Evolutionary conservation across 2,797 vertebrate genomes (phyloP), one percentile per base, ranked within the genome.

Genomic region (Phrynocephalus guinanensis): DNA sequence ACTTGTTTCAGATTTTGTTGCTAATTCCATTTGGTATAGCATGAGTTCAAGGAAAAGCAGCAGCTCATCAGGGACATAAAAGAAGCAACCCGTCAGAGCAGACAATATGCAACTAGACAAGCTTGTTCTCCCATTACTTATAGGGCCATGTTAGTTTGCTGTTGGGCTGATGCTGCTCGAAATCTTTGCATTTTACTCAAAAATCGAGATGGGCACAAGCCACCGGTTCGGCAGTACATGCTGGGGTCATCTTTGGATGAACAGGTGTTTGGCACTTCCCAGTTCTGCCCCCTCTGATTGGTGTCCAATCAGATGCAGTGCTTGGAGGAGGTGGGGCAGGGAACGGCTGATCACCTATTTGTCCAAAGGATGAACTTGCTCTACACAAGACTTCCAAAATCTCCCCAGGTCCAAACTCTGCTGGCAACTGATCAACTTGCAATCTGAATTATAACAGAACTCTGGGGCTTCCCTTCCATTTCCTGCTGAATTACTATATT

Each of bases 401-500:
- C n/a, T 73, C 70, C 30, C 26, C 71, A 63, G 70, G 52, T 75
- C 22, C 73, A 56, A 56, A 84, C 1, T 75, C 52, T 63, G 33
- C 33, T 26, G 22, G 13, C 38, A 22, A 15, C 76, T 78, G 76
- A 44, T 83, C 38, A 83, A 28, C 26, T 48, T 83, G 70, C 48
- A 68, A 52, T 70, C 48, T 28, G n/a, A 50, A 71, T 71, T 71
- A 44, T n/a, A 83, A 6, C 2, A 28, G 82, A 70, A 83, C 18
- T 71, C n/a, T 63, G n/a, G 50, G 68, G 56, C 28, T 72, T 71
- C 82, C 71, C 3, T 86, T 71, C 20, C 66, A 79, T 56, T 78
- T 71, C 38, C 22, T 11, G n/a, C 33, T 76, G 75, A 85, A 85
- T 68, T 79, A 24, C 30, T 86, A 33, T 60, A 79, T 11, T 79